phyloP scores from a whole-genome alignment of 2,888 invertebrate genomes.

The Helicoverpa assulta region DNA sequence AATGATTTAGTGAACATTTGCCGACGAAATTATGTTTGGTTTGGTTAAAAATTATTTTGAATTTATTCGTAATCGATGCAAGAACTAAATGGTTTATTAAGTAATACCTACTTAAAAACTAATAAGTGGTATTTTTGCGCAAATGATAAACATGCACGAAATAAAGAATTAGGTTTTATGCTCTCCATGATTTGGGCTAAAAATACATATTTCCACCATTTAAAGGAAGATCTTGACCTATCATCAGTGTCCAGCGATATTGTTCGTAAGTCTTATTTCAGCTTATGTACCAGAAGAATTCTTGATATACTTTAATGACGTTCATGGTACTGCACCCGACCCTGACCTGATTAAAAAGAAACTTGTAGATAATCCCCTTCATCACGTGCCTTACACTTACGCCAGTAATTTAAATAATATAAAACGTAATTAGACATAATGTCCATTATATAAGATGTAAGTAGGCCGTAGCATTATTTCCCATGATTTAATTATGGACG shows the following conservation, averaged over 20 bases:
- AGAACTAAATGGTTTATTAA: background rate
- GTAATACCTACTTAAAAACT: background rate
- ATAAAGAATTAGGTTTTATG: too few species aligned
- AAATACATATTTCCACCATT: too few species aligned
- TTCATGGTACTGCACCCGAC: background rate
- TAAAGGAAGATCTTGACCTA: too few species aligned
- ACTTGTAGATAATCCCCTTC: constrained; percentile 5
- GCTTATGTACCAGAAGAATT: too few species aligned
- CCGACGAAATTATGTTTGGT: constrained; percentile 12
- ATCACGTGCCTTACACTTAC: constrained; percentile 16
- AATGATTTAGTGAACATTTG: constrained; percentile 25
- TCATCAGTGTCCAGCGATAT: too few species aligned
- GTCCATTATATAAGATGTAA: constrained; percentile 35
- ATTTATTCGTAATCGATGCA: background rate
- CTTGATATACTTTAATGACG: background rate
- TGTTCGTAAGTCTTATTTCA: too few species aligned
- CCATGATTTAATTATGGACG: constrained; percentile 28
- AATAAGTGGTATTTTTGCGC: too few species aligned
- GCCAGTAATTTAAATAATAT: constrained; percentile 32
- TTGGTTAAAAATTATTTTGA: constrained; percentile 6
- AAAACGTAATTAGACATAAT: constrained; percentile 41
- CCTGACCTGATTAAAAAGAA: constrained; percentile 42
- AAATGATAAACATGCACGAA: too few species aligned
- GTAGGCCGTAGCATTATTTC: constrained; percentile 29
- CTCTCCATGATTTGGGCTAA: too few species aligned